A percentile compares a stretch with the other conserved stretches of the same genome.
Conservation (phyloP, 1,140 invertebrate species). For the Bombus picipes region DNA sequence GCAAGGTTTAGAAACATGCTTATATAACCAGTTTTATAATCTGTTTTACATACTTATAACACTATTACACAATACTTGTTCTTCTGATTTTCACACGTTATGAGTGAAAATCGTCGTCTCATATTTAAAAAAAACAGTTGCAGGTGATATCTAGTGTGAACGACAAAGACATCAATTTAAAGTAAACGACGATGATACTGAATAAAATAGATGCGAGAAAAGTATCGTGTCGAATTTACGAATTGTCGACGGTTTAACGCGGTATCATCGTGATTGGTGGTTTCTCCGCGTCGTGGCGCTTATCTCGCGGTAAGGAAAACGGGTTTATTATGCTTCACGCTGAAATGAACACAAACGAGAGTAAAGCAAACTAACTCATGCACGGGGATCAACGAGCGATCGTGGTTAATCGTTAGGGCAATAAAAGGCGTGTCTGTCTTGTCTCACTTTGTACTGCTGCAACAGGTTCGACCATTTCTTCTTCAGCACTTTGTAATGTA, state of each 20-base stretch:
- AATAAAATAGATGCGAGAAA: no score
- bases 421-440: conserved; percentile 38
- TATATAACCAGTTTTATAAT: not conserved
- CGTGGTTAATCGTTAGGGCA: conserved; percentile 13
- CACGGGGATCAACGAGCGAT: conserved; percentile 16
- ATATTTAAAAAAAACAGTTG: not conserved
- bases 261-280: conserved; percentile 4
- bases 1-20: not conserved
- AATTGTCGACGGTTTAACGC: not conserved
- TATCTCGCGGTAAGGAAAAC: not conserved
- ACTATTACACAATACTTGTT: no score
- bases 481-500: conserved; percentile 73
- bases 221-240: not conserved
- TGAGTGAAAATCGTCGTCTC: not conserved
- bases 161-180: not conserved
- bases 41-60: no score
- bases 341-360: not conserved
- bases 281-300: not conserved
- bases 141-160: not conserved
- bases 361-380: conserved; percentile 54
- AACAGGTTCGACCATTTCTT: conserved; percentile 76
- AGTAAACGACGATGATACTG: not conserved
- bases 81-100: not conserved
- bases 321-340: conserved; percentile 26
- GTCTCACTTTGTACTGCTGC: conserved; percentile 74